A percentile compares a stretch with the other conserved stretches of the same genome.
Conservation (phyloP, 2,888 invertebrate species). For the Troglohyphantes excavatus region DNA sequence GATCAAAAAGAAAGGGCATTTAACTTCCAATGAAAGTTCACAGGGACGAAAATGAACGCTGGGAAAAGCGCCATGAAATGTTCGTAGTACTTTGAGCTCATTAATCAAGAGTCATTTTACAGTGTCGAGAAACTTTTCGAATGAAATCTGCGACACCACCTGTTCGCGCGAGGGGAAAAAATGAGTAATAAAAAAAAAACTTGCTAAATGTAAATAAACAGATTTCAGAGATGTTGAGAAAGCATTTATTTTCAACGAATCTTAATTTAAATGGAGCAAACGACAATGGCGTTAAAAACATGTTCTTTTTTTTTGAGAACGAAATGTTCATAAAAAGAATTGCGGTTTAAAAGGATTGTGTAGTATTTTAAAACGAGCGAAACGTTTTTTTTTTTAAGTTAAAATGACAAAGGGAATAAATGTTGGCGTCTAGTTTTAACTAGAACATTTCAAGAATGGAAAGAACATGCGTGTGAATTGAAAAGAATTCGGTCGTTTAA, state of each 20-base stretch:
- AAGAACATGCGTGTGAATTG: too few species aligned
- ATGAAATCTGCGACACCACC: slow-evolving; percentile 16
- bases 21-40: slow-evolving; percentile 18
- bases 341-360: too few species aligned
- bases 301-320: too few species aligned
- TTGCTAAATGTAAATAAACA: slow-evolving; percentile 22
- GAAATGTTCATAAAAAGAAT: too few species aligned
- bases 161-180: not conserved
- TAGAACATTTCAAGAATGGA: too few species aligned
- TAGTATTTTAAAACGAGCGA: too few species aligned
- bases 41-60: not conserved
- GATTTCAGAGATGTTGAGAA: not conserved
- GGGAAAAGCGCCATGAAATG: slow-evolving; percentile 21
- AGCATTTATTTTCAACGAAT: not conserved
- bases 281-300: not conserved
- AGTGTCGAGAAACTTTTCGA: slow-evolving; percentile 6
- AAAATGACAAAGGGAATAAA: too few species aligned
- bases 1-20: slow-evolving; percentile 18
- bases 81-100: slow-evolving; percentile 31
- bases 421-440: too few species aligned
- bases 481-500: too few species aligned
- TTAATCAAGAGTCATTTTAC: slow-evolving; percentile 34
- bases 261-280: not conserved
- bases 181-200: too few species aligned
- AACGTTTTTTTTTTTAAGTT: too few species aligned